A percentile compares a stretch with the other conserved stretches of the same genome.
phyloP scores from a whole-genome alignment of 1,140 invertebrate genomes.

The Tetraneura akinire region DNA sequence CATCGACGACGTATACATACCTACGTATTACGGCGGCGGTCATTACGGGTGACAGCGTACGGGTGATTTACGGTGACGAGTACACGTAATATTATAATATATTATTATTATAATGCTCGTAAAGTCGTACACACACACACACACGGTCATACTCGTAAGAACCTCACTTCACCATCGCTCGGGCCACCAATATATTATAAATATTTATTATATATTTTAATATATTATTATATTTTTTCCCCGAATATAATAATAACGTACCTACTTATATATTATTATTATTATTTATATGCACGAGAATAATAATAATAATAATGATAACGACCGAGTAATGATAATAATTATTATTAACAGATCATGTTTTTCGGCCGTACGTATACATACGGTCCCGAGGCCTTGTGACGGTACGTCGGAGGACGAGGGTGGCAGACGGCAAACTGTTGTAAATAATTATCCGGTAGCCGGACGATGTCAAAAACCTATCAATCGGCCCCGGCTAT shows the following conservation, averaged over 20 bases:
- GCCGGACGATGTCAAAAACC: slow-evolving; percentile 50
- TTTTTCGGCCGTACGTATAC: slow-evolving; percentile 39
- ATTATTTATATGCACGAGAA: neutral
- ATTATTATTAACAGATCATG: slow-evolving; percentile 50
- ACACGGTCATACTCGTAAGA: neutral
- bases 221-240: too few relatives aligned
- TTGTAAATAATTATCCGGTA: slow-evolving; percentile 50
- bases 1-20: neutral
- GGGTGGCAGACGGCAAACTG: neutral
- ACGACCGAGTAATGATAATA: slow-evolving; percentile 42
- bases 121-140: neutral
- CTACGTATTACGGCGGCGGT: slow-evolving; percentile 13
- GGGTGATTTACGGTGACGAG: slow-evolving; percentile 51
- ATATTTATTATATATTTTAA: too few relatives aligned
- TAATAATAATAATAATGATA: slow-evolving; percentile 6
- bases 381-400: slow-evolving; percentile 4
- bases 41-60: slow-evolving; percentile 46
- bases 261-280: too few relatives aligned
- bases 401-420: neutral
- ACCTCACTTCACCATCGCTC: too few relatives aligned
- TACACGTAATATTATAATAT: too few relatives aligned
- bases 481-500: slow-evolving; percentile 39
- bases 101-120: slow-evolving; percentile 1
- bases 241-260: too few relatives aligned
- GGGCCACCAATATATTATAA: too few relatives aligned